Base-by-base conservation (phyloP, 2,888 invertebrate species). In the Cheilosia vernalis region DNA sequence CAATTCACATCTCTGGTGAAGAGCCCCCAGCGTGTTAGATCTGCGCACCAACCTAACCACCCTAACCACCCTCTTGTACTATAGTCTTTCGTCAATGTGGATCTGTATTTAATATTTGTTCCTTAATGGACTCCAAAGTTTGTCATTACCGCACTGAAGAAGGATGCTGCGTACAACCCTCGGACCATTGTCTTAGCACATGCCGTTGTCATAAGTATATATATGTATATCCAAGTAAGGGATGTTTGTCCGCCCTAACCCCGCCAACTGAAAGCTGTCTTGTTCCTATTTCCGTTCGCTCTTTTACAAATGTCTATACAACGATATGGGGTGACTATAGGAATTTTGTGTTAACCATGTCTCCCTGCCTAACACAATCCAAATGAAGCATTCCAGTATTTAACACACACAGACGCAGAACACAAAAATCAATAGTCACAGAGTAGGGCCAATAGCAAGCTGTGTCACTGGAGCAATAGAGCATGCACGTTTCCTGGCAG, bases 61-160 rank as follows among this genome's bases (percentile, higher is more conserved):
- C 17, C 10, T 4, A 15, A 21, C 21, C 5, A 13, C 13, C 51
- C 6, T 21, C 51, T 24, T 15, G 13, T 5, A 13, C 21, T 21
- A 3, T 21, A 21, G 4, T 27, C 27, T 1, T 49, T 49, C 9
- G 49, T 10, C 13, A 3, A 13, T 49, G 19, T 49, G 21, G 21
- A 49, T 49, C 13, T 37, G 17, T 69, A 55, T 66, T 33, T 49
- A 64, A 56, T 44, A 79, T 84, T 84, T 74, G 74, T 60, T 64
- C 73, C 63, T 64, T 79, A 84, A 84, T 84, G 79, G 78, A 79
- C 78, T 79, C 51, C 47, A 73, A 83, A 83, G 73, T 73, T 72
- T 78, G 61, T 51, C 73, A 69, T 73, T 56, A 67, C 78, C 67
- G 56, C 83, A 63, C 17, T 51, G 72, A 78, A 69, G 73, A 13